A percentile compares a stretch with the other conserved stretches of the same genome.
phyloP scores from a whole-genome alignment of 2,797 vertebrate species.

The Podarcis lilfordi region DNA sequence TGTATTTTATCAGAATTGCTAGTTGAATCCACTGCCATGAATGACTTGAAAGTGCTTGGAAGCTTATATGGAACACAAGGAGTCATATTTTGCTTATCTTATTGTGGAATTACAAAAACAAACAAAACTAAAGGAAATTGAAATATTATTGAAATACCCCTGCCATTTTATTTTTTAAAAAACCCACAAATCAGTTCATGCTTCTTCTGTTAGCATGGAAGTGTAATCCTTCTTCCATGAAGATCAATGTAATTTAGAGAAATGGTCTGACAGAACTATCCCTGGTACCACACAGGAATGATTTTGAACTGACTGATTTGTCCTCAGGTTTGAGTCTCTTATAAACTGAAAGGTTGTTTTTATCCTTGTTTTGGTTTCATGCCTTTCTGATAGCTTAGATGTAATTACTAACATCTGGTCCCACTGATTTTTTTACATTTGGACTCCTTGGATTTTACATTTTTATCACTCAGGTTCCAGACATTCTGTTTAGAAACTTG shows the following conservation, averaged over 20 bases:
- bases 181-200: not conserved
- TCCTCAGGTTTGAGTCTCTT: conserved; percentile 30
- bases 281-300: conserved; percentile 16
- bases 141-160: not conserved
- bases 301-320: conserved; percentile 36
- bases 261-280: conserved; percentile 5
- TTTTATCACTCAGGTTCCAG: conserved; percentile 52
- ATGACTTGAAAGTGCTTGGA: not conserved
- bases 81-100: not conserved
- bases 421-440: conserved; percentile 46
- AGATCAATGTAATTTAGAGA: conserved; percentile 37
- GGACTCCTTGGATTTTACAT: conserved; percentile 48
- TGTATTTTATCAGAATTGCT: not conserved
- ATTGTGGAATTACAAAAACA: not conserved
- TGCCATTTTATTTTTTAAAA: not conserved
- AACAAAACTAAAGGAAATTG: not conserved
- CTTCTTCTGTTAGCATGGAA: not conserved
- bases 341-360: conserved; percentile 13
- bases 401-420: conserved; percentile 70
- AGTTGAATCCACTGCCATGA: not conserved
- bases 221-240: not conserved
- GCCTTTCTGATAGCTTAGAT: conserved; percentile 36
- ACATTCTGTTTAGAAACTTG: conserved; percentile 51
- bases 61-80: not conserved
- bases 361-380: not conserved